These are phyloP conservation scores for Sternarchorhynchus goeldii DNA, from an alignment of 2,797 vertebrate genomes.

Conservation along the genomic window DNA sequence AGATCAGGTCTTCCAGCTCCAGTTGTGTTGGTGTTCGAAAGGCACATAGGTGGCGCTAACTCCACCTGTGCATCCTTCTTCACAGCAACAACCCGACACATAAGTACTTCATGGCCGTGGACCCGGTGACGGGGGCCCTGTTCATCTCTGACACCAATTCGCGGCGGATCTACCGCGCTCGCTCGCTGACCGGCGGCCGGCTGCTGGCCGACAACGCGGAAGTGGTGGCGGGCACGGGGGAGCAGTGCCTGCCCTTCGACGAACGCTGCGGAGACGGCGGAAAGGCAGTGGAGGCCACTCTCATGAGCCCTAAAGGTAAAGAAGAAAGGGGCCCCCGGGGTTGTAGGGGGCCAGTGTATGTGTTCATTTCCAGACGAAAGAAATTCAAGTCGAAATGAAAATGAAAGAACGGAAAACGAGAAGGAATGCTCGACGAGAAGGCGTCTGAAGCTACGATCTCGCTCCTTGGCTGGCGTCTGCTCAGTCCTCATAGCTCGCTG, in stretches of 20 bases:
- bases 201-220: slow-evolving; percentile 91
- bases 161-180: slow-evolving; percentile 89
- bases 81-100: slow-evolving; percentile 95
- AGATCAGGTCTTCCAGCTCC: too few species aligned
- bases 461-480: slow-evolving; percentile 3
- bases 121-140: slow-evolving; percentile 92
- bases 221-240: slow-evolving; percentile 95
- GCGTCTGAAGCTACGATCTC: slow-evolving; percentile 24
- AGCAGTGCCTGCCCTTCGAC: slow-evolving; percentile 95
- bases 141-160: slow-evolving; percentile 98
- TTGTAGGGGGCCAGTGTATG: too few species aligned
- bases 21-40: too few species aligned
- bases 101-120: slow-evolving; percentile 98
- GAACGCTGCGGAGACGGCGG: slow-evolving; percentile 97
- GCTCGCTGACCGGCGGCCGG: slow-evolving; percentile 84
- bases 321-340: too few species aligned
- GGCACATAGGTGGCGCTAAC: slow-evolving; percentile 14
- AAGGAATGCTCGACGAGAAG: background rate
- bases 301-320: slow-evolving; percentile 98
- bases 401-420: background rate
- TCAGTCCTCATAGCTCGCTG: slow-evolving; percentile 24
- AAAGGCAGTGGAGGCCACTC: slow-evolving; percentile 95
- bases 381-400: too few species aligned
- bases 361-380: too few species aligned
- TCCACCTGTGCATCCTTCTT: slow-evolving; percentile 4